phyloP scores from a whole-genome alignment of 2,888 invertebrate genomes.

The Acanthosepion esculentum region DNA sequence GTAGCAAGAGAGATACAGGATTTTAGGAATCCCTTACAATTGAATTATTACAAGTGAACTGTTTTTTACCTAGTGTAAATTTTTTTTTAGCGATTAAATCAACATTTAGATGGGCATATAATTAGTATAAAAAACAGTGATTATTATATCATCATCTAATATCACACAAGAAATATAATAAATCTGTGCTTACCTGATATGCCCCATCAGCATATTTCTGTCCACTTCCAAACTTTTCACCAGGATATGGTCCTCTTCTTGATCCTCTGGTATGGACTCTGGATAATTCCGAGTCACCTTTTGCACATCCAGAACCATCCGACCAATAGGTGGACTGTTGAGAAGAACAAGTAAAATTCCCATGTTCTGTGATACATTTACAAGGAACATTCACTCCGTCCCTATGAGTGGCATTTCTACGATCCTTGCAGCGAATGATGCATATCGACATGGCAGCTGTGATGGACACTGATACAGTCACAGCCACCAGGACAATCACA shows the following conservation, averaged over 20 bases:
- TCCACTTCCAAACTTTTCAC: neutral
- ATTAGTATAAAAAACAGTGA: no score
- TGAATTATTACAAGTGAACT: no score
- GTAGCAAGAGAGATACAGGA: no score
- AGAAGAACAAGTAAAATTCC: slow-evolving; percentile 33
- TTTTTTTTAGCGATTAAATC: no score
- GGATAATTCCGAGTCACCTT: neutral
- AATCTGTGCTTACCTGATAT: neutral
- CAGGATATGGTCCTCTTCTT: slow-evolving; percentile 33
- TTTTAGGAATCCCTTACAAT: no score
- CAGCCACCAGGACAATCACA: neutral
- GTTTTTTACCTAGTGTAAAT: no score
- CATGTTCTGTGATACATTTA: slow-evolving; percentile 9
- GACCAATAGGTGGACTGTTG: neutral
- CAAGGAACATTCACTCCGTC: neutral
- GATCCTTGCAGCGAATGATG: slow-evolving; percentile 33
- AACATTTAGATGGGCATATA: no score
- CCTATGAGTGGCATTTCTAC: neutral
- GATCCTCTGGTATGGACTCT: neutral
- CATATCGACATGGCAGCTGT: neutral
- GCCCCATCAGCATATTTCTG: neutral
- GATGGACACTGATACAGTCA: neutral
- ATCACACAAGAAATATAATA: no score
- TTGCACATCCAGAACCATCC: neutral
- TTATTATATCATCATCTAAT: no score